Evolutionary conservation across 2,888 invertebrate species (phyloP), one percentile per base, ranked within the genome.

Genomic region (Eupithecia vulgata): DNA sequence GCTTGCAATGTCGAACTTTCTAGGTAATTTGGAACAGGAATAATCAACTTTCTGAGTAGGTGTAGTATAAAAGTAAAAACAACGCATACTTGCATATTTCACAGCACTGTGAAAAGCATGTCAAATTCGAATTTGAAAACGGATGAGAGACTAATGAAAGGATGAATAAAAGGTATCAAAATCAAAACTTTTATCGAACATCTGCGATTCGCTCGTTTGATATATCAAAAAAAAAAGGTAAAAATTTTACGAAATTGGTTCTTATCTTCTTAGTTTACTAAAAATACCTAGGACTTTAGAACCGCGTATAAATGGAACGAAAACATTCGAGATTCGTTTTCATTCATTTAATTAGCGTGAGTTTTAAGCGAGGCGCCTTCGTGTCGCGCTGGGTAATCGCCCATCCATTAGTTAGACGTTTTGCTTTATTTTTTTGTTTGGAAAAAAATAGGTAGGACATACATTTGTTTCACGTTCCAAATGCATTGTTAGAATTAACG

Each of bases 261-360:
- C n/a, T n/a, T n/a, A 48, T 48, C 15, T 1, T 8, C 57, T 57
- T 57, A 25, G 25, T 25, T 57, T 12, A 57, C 57, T 25, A 57
- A 25, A 13, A 21, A 57, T 57, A 25, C 25, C 25, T 25, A 21
- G 21, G 21, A 13, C 5, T 57, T 1, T 57, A 25, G 57, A 25
- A 25, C 57, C 57, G 8, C 12, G 57, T 57, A 57, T 57, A 57
- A 93, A 93, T 93, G 91, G 90, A 93, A 93, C 89, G 91, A 93
- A 93, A 94, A 93, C 92, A 93, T 91, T 88, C 79, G 88, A 91
- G 92, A 91, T 93, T 91, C 91, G 87, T 92, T 93, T 93, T 93
- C 91, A 92, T 92, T 91, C 87, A 90, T 92, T 92, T 91, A 93
- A 93, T 93, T 94, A 93, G 91, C 81, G 80, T 80, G 88, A 90